phyloP scores from a whole-genome alignment of 2,113 vertebrate species.

The Equus przewalskii region DNA sequence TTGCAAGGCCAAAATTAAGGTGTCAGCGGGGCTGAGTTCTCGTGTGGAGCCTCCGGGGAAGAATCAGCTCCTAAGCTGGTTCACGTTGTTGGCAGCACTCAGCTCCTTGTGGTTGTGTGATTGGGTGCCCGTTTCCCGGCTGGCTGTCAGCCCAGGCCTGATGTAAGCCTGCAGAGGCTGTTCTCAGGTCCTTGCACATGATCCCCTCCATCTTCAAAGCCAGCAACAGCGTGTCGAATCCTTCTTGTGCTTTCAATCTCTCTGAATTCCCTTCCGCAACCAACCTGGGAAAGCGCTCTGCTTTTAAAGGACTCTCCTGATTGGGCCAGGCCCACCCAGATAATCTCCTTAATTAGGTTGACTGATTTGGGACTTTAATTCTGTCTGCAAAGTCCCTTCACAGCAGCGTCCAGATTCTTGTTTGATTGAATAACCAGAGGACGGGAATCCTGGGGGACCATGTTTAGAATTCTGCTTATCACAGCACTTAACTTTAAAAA shows the following conservation, averaged over 20 bases:
- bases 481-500: background rate
- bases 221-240: too few relatives aligned
- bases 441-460: background rate
- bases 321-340: background rate
- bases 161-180: background rate
- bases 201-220: background rate
- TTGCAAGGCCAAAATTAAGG: background rate
- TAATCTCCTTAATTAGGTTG: background rate
- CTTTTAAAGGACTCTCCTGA: background rate
- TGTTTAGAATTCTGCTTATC: background rate
- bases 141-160: background rate
- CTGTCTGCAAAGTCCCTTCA: background rate
- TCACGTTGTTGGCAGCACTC: background rate
- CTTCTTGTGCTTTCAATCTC: background rate
- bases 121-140: background rate
- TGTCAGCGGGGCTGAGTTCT: background rate
- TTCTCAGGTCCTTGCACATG: fast-evolving
- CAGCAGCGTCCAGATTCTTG: background rate
- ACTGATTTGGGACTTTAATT: background rate
- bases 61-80: background rate
- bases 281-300: background rate
- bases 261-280: background rate
- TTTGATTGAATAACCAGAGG: background rate
- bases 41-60: background rate
- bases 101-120: background rate